phyloP scores from a whole-genome alignment of 2,113 vertebrate species.

The Anguilla japonica region DNA sequence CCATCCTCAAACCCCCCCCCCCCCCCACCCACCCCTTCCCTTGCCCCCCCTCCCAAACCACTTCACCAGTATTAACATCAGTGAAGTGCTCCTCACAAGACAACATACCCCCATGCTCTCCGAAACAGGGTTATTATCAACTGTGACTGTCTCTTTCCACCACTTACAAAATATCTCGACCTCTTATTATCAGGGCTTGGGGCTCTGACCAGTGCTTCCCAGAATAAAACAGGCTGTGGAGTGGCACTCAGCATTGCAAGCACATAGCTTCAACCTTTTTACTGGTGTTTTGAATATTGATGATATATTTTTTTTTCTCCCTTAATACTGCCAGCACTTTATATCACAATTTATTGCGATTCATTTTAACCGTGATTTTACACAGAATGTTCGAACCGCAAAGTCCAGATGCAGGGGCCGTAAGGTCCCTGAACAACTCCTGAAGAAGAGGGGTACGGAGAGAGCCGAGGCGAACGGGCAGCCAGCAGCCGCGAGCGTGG shows the following conservation, averaged over 20 bases:
- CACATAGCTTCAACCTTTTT: background rate
- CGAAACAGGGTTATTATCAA: background rate
- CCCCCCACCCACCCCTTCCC: background rate
- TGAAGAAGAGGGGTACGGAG: background rate
- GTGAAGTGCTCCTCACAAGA: background rate
- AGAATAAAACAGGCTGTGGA: background rate
- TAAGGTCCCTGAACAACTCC: background rate
- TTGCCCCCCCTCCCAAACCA: background rate
- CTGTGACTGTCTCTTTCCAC: background rate
- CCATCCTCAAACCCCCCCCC: background rate
- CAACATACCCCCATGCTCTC: background rate
- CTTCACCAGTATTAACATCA: constrained; percentile 1
- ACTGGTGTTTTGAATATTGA: background rate
- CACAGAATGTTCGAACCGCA: background rate
- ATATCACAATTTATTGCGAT: background rate
- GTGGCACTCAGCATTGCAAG: background rate
- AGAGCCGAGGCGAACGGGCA: background rate
- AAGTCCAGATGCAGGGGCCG: background rate
- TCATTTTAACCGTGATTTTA: background rate
- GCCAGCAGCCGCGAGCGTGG: background rate
- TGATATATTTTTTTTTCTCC: background rate
- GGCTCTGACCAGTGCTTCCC: background rate
- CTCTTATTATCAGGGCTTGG: background rate
- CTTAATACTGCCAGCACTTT: background rate
- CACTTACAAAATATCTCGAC: background rate